A percentile compares a stretch with the other conserved stretches of the same genome.
These are phyloP conservation scores for Hylyphantes graminicola DNA, from an alignment of 1,140 invertebrate genomes.

Conservation along the genomic window DNA sequence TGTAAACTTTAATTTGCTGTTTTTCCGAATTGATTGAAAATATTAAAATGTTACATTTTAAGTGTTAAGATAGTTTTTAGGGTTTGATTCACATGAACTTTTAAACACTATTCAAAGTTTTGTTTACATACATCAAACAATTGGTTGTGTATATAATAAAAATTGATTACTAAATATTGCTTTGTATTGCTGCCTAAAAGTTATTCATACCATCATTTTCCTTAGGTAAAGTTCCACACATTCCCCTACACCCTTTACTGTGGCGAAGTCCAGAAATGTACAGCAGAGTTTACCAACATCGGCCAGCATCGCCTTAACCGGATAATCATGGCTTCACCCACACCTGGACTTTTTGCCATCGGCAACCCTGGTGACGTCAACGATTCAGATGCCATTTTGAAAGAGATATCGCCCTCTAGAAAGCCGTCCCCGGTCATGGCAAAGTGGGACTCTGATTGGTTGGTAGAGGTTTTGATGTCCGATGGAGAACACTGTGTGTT, in stretches of 20 bases:
- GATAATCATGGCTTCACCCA: conserved; percentile 76
- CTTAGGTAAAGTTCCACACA: conserved; percentile 76
- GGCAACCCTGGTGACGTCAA: conserved; percentile 64
- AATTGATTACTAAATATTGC: background rate
- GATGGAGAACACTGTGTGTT: conserved; percentile 69
- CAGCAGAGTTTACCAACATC: conserved; percentile 77
- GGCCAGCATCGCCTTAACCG: conserved; percentile 76
- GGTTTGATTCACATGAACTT: no score
- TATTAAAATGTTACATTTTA: no score
- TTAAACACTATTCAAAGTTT: no score
- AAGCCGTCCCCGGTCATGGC: conserved; percentile 40
- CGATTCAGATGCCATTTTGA: conserved; percentile 63
- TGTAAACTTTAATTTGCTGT: no score
- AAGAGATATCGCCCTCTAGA: conserved; percentile 37
- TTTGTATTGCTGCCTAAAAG: no score
- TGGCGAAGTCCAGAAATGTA: conserved; percentile 78
- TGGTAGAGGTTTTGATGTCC: conserved; percentile 41
- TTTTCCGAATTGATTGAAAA: no score
- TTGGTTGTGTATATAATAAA: background rate
- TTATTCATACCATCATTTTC: conserved; percentile 25
- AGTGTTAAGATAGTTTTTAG: no score
- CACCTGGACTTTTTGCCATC: conserved; percentile 77
- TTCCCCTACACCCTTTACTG: conserved; percentile 77
- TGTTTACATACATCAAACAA: background rate
- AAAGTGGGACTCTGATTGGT: conserved; percentile 49